These are phyloP conservation scores for Zosterops hypoxanthus DNA, from an alignment of 2,113 vertebrate species.

Conservation along the genomic window DNA sequence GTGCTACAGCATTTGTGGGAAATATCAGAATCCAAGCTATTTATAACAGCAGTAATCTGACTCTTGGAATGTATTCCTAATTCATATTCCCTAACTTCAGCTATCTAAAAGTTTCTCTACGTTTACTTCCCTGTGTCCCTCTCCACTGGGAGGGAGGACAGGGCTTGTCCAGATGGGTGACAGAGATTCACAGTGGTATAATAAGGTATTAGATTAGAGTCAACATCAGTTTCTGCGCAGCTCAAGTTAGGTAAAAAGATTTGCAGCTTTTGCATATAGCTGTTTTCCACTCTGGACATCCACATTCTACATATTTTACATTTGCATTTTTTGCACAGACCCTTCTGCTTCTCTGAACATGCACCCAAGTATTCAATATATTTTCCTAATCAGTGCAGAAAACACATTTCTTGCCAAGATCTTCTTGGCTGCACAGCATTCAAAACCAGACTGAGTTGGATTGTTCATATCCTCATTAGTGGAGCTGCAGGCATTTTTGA, in stretches of 20 bases:
- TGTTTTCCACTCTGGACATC: background rate
- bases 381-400: background rate
- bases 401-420: background rate
- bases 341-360: background rate
- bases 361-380: fast-evolving
- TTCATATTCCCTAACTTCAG: background rate
- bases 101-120: background rate
- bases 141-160: background rate
- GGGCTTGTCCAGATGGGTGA: background rate
- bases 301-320: background rate
- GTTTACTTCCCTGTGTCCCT: background rate
- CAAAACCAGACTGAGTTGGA: background rate
- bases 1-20: background rate
- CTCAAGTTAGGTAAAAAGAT: background rate
- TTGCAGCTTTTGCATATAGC: background rate
- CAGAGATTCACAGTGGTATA: background rate
- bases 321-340: background rate
- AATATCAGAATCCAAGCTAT: background rate
- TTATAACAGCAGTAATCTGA: background rate
- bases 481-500: background rate
- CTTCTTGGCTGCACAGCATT: background rate
- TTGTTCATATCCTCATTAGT: background rate
- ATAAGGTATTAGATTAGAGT: background rate
- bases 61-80: background rate
- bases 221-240: background rate